Evolutionary conservation across 2,113 vertebrate genomes (phyloP).

Genomic region (Apeltes quadracus): DNA sequence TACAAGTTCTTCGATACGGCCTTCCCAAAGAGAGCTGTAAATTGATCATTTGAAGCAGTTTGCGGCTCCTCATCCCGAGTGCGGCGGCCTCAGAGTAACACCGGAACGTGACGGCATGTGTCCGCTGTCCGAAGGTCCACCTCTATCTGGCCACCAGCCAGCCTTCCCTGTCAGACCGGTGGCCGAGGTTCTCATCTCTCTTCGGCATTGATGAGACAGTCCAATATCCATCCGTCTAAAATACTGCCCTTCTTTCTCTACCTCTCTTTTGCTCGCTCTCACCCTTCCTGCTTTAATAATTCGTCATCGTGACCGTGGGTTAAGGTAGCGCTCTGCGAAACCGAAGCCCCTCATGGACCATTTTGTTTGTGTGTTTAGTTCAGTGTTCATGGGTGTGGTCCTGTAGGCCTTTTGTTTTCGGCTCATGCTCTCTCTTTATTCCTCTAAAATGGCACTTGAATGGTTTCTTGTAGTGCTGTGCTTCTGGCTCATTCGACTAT

Average conservation of each 20-base stretch:
- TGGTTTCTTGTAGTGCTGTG: conserved; percentile 52
- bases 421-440: conserved; percentile 18
- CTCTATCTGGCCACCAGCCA: conserved; percentile 71
- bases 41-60: conserved; percentile 40
- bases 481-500: conserved; percentile 43
- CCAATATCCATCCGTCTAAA: conserved; percentile 77
- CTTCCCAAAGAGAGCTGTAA: conserved; percentile 27
- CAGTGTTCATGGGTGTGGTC: conserved; percentile 42
- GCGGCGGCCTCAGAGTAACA: conserved; percentile 39
- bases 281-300: conserved; percentile 19
- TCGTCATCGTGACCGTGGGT: conserved; percentile 18
- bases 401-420: conserved; percentile 43
- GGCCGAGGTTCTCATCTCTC: conserved; percentile 72
- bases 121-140: conserved; percentile 64
- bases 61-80: conserved; percentile 28
- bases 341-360: conserved; percentile 39
- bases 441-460: conserved; percentile 51
- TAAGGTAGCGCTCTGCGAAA: conserved; percentile 17
- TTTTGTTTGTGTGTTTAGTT: conserved; percentile 46
- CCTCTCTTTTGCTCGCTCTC: conserved; percentile 17
- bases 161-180: conserved; percentile 64
- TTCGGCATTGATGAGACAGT: conserved; percentile 69
- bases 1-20: conserved; percentile 25
- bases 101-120: conserved; percentile 60
- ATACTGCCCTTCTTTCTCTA: conserved; percentile 47